Evolutionary conservation across 1,140 invertebrate genomes (phyloP).

Genomic region (Eriocheir sinensis): DNA sequence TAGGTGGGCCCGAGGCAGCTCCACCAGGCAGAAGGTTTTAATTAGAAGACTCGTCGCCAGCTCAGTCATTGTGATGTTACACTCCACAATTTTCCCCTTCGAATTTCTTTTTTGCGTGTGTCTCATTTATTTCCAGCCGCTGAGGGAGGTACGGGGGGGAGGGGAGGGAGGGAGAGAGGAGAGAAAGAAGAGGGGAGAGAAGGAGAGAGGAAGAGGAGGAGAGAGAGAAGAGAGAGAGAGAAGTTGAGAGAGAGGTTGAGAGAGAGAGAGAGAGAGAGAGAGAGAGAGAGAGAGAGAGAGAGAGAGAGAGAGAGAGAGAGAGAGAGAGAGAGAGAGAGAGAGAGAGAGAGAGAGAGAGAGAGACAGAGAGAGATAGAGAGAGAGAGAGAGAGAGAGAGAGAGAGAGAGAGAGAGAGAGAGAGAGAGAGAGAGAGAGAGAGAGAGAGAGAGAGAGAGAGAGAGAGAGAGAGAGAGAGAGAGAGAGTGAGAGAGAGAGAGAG

Average conservation of each 20-base stretch:
- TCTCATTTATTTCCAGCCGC: background rate
- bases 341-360: no score
- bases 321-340: background rate
- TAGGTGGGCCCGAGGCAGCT: constrained; percentile 48
- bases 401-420: background rate
- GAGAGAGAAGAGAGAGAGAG: no score
- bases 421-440: background rate
- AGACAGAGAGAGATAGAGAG: no score
- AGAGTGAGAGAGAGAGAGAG: background rate
- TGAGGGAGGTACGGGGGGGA: background rate
- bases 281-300: background rate
- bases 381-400: no score
- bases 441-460: background rate
- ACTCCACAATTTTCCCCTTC: constrained; percentile 48
- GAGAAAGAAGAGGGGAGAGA: background rate
- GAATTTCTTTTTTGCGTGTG: background rate
- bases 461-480: no score
- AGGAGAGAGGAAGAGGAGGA: background rate
- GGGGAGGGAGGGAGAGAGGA: background rate
- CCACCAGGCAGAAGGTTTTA: constrained; percentile 67
- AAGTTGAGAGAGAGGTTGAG: background rate
- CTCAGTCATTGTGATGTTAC: constrained; percentile 52
- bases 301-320: background rate
- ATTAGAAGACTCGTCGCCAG: constrained; percentile 54
- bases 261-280: background rate